Evolutionary conservation across 1,140 invertebrate species (phyloP), one percentile per base, ranked within the genome.

Genomic region (Drosophila tani): DNA sequence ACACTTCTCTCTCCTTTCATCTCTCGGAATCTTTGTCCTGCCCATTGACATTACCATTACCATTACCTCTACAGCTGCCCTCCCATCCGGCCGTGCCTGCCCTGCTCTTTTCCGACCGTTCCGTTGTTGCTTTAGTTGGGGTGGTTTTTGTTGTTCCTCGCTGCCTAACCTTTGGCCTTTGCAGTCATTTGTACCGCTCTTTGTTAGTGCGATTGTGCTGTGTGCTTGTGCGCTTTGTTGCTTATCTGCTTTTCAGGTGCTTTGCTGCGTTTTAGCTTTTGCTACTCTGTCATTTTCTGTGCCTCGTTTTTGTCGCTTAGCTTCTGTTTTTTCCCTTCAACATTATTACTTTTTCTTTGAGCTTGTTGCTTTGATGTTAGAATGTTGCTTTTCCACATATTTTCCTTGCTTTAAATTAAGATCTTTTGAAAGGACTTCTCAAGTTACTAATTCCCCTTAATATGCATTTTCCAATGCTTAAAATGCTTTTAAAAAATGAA

Each of bases 21-120:
- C 67, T 43, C 67, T 71, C 11, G 11, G 21, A 4, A 15, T 38
- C 59, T 14, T 21, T 57, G 64, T 38, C 50, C 53, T 57, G 69
- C 45, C 69, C 51, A 73, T 70, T 71, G 68, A 71, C 67, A 70
- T 51, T 55, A 46, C 51, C 53, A 71, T 73, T 70, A 73, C 49
- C 35, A 11, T 41, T 59, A 19, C 45, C 51, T 21, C 14, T 32
- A 11, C 12, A 15, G 17, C 43, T 45, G 24, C 43, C 41, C 38
- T 8, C 2, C 24, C 5, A 21, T 40, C 35, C 27, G 38, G 47
- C 38, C 46, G 6, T 6, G 8, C 4, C 24, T 14, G 24, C 6
- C 35, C 21, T 70, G 43, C 64, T 49, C 63, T n/a, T 32, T 21
- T 15, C 41, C 43, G 24, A 29, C 62, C 46, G 55, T 50, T 35